Evolutionary conservation across 2,888 invertebrate species (phyloP), one percentile per base, ranked within the genome.

Genomic region (Drosophila antonietae): DNA sequence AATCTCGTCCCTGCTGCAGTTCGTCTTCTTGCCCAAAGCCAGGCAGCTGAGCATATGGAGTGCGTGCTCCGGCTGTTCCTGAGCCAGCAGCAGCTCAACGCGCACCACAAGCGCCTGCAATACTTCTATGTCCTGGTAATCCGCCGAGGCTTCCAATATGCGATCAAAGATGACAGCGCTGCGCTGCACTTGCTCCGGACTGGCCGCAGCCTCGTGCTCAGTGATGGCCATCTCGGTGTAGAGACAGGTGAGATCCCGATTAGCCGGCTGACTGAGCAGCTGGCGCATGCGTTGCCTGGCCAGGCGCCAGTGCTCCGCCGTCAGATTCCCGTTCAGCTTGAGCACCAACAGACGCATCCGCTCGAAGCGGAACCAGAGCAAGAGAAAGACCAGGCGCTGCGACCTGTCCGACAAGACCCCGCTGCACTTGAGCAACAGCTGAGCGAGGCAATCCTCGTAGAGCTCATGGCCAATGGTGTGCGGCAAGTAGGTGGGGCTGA

Each of bases 331-430:
- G 41, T 91, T 91, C 15, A 93, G 88, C 81, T 93, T 94, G 63
- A 93, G 92, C 8, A 95, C 83, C 66, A 93, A 92, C 28, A 94
- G 88, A 2, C 95, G 87, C 55, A 95, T 84, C 33, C 95, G 93
- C 88, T 95, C 94, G 80, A 95, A 95, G 67, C 94, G 93, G 44
- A 95, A 92, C 95, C 95, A 95, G 93, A 95, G 94, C 10, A 95
- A 81, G n/a, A 94, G 93, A 64, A 95, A 93, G 9, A 94, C 93
- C 2, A 83, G 73, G 0, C 91, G 87, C 67, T 93, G 94, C n/a
- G 92, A 88, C 2, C 63, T 66, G 1, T 23, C n/a, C 20, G 10
- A 15, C n/a, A 59, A 64, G 9, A 53, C 70, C 1, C 66, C 56
- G 18, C 94, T 93, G 72, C 94, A 94, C 47, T 93, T 93, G 62